Conservation (phyloP, 2,113 vertebrate genomes). For the Lipophrys pholis region DNA sequence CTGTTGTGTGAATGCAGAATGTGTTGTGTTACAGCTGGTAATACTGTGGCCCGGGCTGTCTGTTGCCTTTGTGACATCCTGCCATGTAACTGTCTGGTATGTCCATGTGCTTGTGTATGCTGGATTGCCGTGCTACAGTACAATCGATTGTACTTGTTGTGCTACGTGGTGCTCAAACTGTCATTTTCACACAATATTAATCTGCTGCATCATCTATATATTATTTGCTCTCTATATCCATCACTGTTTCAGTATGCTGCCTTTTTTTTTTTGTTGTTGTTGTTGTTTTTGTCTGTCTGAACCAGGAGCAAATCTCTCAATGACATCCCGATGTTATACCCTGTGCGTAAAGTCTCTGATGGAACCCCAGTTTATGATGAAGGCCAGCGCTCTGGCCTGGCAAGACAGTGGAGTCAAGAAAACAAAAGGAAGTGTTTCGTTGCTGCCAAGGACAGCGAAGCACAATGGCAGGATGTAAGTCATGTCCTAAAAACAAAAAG, state of each 20-base stretch:
- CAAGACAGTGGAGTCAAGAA: constrained; percentile 72
- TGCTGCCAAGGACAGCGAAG: constrained; percentile 87
- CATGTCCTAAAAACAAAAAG: neutral
- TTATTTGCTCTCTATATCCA: neutral
- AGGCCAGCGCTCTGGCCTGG: neutral
- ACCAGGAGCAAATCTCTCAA: constrained; percentile 95
- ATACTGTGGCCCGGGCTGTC: neutral
- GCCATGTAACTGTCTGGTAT: neutral
- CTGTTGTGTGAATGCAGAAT: constrained; percentile 53
- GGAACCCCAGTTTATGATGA: constrained; percentile 26
- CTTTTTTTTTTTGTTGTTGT: constrained; percentile 5
- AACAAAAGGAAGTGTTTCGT: constrained; percentile 83
- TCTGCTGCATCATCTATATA: neutral
- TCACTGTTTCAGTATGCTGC: constrained; percentile 21
- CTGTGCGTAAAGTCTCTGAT: constrained; percentile 59
- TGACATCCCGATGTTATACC: constrained; percentile 86
- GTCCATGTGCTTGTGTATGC: fast-evolving
- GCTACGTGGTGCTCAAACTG: constrained; percentile 7
- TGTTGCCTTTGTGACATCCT: neutral
- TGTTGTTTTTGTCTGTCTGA: constrained; percentile 28
- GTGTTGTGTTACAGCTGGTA: constrained; percentile 21
- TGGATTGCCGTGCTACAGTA: neutral
- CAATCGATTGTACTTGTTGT: constrained; percentile 11
- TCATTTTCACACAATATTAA: constrained; percentile 7
- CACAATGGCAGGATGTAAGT: constrained; percentile 94